phyloP scores from a whole-genome alignment of 2,888 invertebrate species.

The Chloromyia formosa region DNA sequence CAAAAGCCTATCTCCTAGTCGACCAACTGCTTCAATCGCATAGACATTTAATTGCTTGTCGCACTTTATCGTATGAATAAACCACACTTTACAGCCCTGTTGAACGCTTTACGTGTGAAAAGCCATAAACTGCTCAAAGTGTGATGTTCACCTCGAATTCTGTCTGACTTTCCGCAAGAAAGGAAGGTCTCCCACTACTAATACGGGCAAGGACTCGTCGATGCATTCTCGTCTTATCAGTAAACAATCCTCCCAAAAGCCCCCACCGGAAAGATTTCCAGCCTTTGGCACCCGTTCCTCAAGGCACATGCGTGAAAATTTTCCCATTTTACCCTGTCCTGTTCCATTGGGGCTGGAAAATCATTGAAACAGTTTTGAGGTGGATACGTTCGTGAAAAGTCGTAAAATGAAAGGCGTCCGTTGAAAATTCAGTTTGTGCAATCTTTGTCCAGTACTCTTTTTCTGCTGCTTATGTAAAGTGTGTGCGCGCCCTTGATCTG shows the following conservation, averaged over 20 bases:
- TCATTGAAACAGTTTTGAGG: conserved; percentile 31
- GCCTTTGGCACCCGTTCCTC: neutral
- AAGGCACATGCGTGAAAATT: conserved; percentile 18
- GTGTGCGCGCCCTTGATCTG: neutral
- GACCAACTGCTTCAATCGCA: too few species aligned
- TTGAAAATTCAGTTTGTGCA: neutral
- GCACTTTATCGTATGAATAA: too few species aligned
- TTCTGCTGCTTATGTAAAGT: conserved; percentile 14
- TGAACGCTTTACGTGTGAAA: neutral
- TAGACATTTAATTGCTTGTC: too few species aligned
- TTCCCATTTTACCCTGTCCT: conserved; percentile 14
- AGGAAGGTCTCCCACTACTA: neutral
- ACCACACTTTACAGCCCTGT: too few species aligned
- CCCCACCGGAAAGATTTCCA: neutral
- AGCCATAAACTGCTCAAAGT: neutral
- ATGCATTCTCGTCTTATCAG: conserved; percentile 37
- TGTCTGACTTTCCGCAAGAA: neutral
- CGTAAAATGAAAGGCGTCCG: conserved; percentile 38
- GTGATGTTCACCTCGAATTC: neutral
- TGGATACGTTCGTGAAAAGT: conserved; percentile 37
- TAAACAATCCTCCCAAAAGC: neutral
- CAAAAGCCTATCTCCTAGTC: too few species aligned
- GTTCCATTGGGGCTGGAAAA: conserved; percentile 35
- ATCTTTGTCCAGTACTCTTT: conserved; percentile 29
- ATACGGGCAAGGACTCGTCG: neutral